These are phyloP conservation scores for Dermatemys mawii DNA, from an alignment of 2,113 vertebrate species.

Conservation along the genomic window DNA sequence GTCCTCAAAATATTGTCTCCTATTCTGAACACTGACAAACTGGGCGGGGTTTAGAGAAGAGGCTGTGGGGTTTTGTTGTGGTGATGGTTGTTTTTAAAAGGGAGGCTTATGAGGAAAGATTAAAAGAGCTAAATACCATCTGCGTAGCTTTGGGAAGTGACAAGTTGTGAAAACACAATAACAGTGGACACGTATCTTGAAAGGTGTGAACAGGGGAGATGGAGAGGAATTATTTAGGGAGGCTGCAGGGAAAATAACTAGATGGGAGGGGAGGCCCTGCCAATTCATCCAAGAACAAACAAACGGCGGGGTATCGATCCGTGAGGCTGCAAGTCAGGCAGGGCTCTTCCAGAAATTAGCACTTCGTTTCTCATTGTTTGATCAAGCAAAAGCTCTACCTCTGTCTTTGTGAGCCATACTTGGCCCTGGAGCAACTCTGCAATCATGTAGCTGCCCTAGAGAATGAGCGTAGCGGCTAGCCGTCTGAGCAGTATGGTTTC, in stretches of 20 bases:
- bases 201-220: not conserved
- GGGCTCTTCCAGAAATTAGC: not conserved
- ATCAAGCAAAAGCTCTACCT: not conserved
- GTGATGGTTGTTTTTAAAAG: conserved; percentile 18
- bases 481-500: not conserved
- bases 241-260: not conserved
- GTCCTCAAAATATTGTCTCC: not conserved
- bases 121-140: conserved; percentile 40
- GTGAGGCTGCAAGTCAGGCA: not conserved
- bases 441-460: not conserved
- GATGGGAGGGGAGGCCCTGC: too few relatives aligned
- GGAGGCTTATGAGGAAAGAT: not conserved
- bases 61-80: not conserved
- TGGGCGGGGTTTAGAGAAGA: not conserved
- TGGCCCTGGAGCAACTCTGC: not conserved
- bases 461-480: not conserved
- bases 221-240: not conserved
- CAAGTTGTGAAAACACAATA: not conserved
- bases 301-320: not conserved
- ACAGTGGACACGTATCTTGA: not conserved
- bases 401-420: not conserved
- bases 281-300: not conserved
- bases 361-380: not conserved
- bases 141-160: conserved; percentile 39
- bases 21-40: rapidly evolving